phyloP scores from a whole-genome alignment of 2,113 vertebrate genomes.

The Procapra przewalskii region DNA sequence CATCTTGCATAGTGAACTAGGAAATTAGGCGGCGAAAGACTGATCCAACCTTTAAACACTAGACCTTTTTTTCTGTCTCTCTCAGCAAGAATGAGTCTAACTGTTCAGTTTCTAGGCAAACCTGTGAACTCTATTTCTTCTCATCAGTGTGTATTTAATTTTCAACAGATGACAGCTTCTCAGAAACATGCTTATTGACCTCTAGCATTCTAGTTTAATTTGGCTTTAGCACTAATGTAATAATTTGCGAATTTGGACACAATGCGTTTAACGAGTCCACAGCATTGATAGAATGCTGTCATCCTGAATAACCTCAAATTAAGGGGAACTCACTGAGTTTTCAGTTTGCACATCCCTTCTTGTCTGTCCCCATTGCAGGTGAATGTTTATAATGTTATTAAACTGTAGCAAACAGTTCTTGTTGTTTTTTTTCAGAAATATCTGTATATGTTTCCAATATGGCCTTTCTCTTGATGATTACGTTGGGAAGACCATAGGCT shows the following conservation, averaged over 20 bases:
- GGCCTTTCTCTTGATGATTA: neutral
- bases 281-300: neutral
- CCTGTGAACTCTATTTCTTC: neutral
- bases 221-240: neutral
- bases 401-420: neutral
- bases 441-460: neutral
- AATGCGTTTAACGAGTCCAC: neutral
- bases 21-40: neutral
- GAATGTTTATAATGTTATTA: neutral
- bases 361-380: fast-evolving
- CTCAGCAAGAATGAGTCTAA: neutral
- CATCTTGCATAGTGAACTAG: neutral
- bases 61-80: neutral
- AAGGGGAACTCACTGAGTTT: neutral
- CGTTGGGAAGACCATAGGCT: neutral
- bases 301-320: too few species aligned
- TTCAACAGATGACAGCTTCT: neutral
- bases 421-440: conserved; percentile 13
- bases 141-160: neutral
- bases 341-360: neutral
- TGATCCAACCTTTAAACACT: neutral
- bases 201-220: neutral
- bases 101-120: neutral
- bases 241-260: neutral
- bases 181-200: neutral